Conservation (phyloP, 1,140 invertebrate genomes). For the Neomicropteryx cornuta region DNA sequence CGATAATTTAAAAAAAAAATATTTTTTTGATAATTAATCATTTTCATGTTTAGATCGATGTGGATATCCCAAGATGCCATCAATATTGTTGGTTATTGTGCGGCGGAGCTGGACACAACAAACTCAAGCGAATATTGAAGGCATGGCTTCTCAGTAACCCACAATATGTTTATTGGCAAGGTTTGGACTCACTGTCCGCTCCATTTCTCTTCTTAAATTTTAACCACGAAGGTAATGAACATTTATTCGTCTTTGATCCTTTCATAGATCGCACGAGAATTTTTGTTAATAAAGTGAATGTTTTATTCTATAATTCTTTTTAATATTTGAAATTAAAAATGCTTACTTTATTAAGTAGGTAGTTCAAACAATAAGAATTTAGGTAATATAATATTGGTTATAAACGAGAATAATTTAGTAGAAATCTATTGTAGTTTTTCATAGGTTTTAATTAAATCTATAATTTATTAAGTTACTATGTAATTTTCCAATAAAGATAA, state of each 20-base stretch:
- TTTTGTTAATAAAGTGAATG: neutral
- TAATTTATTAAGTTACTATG: neutral
- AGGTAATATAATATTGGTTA: slow-evolving; percentile 1
- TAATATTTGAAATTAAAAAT: neutral
- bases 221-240: slow-evolving; percentile 78
- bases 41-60: slow-evolving; percentile 69
- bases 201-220: slow-evolving; percentile 97
- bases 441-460: neutral
- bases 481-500: slow-evolving; percentile 1
- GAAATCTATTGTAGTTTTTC: too few species aligned
- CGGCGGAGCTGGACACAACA: slow-evolving; percentile 81
- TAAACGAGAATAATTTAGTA: too few species aligned
- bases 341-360: too few species aligned
- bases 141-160: slow-evolving; percentile 93
- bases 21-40: too few species aligned
- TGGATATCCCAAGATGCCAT: slow-evolving; percentile 97
- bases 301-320: neutral
- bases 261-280: slow-evolving; percentile 4
- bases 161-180: slow-evolving; percentile 99
- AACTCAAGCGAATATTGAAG: slow-evolving; percentile 90
- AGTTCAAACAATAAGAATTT: too few species aligned
- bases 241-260: slow-evolving; percentile 5
- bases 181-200: slow-evolving; percentile 92
- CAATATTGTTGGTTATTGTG: slow-evolving; percentile 96
- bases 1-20: too few species aligned